Percentiles rank a stretch among this genome's conserved stretches.
Conservation (phyloP, 2,113 vertebrate species). For the Tachysurus fulvidraco region DNA sequence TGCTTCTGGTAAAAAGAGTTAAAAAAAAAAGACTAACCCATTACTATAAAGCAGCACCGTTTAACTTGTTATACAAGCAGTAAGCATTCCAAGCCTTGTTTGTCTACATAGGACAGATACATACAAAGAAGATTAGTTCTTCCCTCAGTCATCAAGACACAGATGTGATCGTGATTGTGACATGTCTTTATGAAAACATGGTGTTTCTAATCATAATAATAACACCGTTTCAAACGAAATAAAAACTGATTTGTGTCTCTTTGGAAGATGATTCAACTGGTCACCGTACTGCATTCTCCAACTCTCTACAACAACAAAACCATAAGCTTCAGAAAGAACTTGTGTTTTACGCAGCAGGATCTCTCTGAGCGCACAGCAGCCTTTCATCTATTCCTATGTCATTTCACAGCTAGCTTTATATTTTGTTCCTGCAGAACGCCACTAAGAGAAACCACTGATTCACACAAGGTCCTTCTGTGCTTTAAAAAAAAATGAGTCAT, state of each 20-base stretch:
- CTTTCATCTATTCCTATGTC: not conserved
- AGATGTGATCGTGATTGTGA: slow-evolving; percentile 19
- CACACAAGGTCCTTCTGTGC: slow-evolving; percentile 49
- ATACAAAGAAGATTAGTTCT: not conserved
- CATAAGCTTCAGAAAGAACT: slow-evolving; percentile 45
- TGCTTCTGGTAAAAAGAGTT: too few relatives aligned
- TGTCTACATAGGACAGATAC: not conserved
- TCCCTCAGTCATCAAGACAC: slow-evolving; percentile 19
- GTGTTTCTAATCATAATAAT: not conserved
- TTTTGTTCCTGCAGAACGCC: not conserved
- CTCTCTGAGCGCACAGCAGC: not conserved
- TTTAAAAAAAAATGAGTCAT: not conserved
- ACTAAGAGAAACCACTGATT: slow-evolving; percentile 3
- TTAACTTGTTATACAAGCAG: not conserved
- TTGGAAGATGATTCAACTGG: slow-evolving; percentile 6
- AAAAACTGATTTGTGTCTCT: not conserved
- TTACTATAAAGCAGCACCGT: not conserved
- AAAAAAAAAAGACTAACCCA: not conserved
- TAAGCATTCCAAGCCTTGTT: slow-evolving; percentile 26
- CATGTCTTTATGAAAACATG: slow-evolving; percentile 23
- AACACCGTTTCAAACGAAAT: not conserved
- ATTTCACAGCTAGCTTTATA: not conserved
- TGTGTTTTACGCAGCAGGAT: slow-evolving; percentile 32
- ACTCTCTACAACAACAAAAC: not conserved
- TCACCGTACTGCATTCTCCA: slow-evolving; percentile 32